Base-by-base conservation (phyloP, 92 coral and sea anemone species). In the Porites divaricata region DNA sequence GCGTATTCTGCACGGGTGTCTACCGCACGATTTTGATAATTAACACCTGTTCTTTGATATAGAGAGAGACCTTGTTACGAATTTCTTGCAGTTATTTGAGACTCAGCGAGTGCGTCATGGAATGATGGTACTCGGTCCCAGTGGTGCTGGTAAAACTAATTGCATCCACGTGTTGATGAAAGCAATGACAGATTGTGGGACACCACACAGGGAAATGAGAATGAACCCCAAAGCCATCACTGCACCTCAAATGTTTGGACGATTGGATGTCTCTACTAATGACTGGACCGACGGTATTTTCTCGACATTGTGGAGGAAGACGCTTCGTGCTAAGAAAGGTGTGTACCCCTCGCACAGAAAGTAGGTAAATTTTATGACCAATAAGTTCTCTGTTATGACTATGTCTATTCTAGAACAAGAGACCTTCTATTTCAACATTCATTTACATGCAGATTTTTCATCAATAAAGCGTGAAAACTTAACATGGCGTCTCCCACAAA, bases 81-180 rank as follows among this genome's bases (percentile, higher is more conserved):
- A n/a, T 35, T 35, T 35, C 45, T 74, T 52, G 62, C 85, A 94
- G 98, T 75, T 94, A 65, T 94, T 94, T 67, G 98, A 94, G 88
- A 94, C 98, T 54, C 98, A 94, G 70, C 98, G 98, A 48, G 98
- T 94, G 13, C 98, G 98, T n/a, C 98, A 94, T 81, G 98, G 98
- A 10, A 94, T 94, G 98, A 94, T 94, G 98, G 98, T 94, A 50
- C 92, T 94, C 76, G 98, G 98, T 1, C 98, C 98, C 26, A 94
- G 98, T 85, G 98, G 98, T 15, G 95, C 98, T 9, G 98, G 98
- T 11, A 94, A 94, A 89, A 94, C 98, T 74, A 84, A 90, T 54
- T 94, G 98, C 63, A 94, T 94, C 83, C 98, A 94, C 72, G 68
- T 84, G 23, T 74, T 94, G 75, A 94, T 94, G 98, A 91, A 89